phyloP scores from a whole-genome alignment of 2,888 invertebrate species.

The Trilocha varians region DNA sequence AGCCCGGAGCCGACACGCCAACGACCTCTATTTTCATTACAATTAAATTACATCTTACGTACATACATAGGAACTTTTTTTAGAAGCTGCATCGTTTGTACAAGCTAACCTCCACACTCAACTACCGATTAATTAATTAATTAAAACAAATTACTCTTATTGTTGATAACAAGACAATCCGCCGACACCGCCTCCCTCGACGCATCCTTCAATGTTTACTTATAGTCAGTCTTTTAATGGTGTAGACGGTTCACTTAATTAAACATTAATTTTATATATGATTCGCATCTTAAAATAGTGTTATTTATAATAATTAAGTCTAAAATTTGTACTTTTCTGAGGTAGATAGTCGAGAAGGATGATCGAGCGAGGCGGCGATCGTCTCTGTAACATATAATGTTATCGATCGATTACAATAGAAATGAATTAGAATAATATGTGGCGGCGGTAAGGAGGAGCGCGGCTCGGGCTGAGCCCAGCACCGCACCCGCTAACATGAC shows the following conservation, averaged over 20 bases:
- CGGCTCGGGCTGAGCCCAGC: conserved; percentile 44
- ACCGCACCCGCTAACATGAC: conserved; percentile 52
- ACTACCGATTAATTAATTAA: conserved; percentile 63
- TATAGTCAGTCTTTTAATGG: conserved; percentile 12
- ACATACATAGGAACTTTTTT: conserved; percentile 74
- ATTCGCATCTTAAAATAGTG: background rate
- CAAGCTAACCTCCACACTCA: conserved; percentile 72
- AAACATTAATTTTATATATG: background rate
- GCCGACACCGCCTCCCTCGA: conserved; percentile 22
- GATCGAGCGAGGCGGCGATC: conserved; percentile 26
- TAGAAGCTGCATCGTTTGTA: conserved; percentile 74
- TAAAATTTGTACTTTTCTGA: conserved; percentile 10
- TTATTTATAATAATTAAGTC: background rate
- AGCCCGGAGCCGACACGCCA: conserved; percentile 37
- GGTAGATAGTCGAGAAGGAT: conserved; percentile 21
- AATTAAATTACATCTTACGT: conserved; percentile 71
- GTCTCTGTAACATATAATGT: conserved; percentile 51
- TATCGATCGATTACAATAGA: conserved; percentile 57
- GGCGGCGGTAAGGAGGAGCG: conserved; percentile 38
- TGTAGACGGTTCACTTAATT: conserved; percentile 8
- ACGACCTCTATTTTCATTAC: conserved; percentile 59
- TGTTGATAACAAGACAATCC: conserved; percentile 49
- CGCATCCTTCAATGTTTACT: conserved; percentile 16
- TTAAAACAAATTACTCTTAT: conserved; percentile 49
- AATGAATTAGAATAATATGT: conserved; percentile 55